Base-by-base conservation (phyloP, 2,113 vertebrate species). In the Arizona elegans region DNA sequence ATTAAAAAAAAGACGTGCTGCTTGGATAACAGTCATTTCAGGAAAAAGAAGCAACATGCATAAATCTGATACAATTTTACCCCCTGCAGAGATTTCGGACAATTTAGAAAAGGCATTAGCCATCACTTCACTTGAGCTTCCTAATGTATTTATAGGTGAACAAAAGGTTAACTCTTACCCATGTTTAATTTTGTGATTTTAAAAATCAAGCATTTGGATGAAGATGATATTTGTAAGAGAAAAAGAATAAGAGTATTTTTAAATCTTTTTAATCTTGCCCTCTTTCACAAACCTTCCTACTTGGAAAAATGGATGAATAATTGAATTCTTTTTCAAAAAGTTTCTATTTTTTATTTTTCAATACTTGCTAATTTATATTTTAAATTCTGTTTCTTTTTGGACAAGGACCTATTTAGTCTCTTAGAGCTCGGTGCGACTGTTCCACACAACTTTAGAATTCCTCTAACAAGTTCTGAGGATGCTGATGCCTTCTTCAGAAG, bases 1-100 rank as follows among this genome's bases (percentile, higher is more conserved):
- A 97, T 0, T 91, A 97, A 96, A 87, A 97, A 96, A 87, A 97
- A 43, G 33, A 97, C 52, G 96, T 0, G 94, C 47, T 29, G 86
- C 97, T 91, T 95, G 94, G 93, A 96, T 93, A 70, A 93, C 53
- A 91, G 92, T 86, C 91, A 53, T 93, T 93, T 94, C 24, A 88
- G 94, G 59, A 92, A 94, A 94, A 91, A 90, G 70, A 38, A 92
- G 86, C n/a, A 17, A 92, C 10, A 65, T 33, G 91, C 88, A 1
- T 88, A 85, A 47, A 94, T 24, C 19, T 87, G 26, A 55, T 81
- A n/a, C 53, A 19, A 94, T 93, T 91, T 94, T 52, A 13, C 52
- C 15, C 52, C 65, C 54, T n/a, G 24, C 47, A 86, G 81, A 52
- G 10, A 58, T 54, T 59, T 90, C 10, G 23, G 65, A 47, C 13